A percentile compares a stretch with the other conserved stretches of the same genome.
Evolutionary conservation across 2,888 invertebrate species (phyloP).

Genomic region (Galerucella calmariensis): DNA sequence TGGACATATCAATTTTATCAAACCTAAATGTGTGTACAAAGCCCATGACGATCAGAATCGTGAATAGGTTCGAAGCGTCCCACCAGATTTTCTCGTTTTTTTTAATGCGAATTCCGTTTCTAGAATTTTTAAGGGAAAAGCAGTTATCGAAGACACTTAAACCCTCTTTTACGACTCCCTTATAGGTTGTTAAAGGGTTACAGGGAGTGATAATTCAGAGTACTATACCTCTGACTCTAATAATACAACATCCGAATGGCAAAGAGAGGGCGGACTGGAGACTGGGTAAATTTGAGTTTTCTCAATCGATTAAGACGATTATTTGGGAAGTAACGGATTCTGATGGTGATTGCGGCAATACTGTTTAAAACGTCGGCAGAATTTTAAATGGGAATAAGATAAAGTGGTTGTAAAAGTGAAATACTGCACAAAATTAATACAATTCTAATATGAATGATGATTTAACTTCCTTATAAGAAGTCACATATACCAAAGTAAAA

Average conservation of each 20-base stretch:
- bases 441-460: neutral
- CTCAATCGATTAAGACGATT: slow-evolving; percentile 48
- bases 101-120: slow-evolving; percentile 58
- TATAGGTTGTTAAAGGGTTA: slow-evolving; percentile 67
- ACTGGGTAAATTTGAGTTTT: slow-evolving; percentile 43
- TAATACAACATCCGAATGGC: slow-evolving; percentile 51
- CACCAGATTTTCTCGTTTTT: slow-evolving; percentile 40
- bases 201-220: slow-evolving; percentile 63
- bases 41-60: neutral
- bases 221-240: slow-evolving; percentile 56
- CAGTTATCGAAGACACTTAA: slow-evolving; percentile 65
- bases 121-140: slow-evolving; percentile 61
- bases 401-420: slow-evolving; percentile 3
- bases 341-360: slow-evolving; percentile 46
- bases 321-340: slow-evolving; percentile 47
- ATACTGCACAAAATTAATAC: slow-evolving; percentile 11
- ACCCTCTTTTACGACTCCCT: slow-evolving; percentile 66
- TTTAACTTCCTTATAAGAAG: no score
- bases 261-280: slow-evolving; percentile 42
- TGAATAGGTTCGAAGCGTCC: neutral
- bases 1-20: no score
- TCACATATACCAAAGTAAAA: no score
- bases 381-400: slow-evolving; percentile 34
- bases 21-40: neutral
- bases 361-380: slow-evolving; percentile 38